Evolutionary conservation across 37 sponge, comb jelly and placozoan species (phyloP).

Genomic region (Amphimedon queenslandica): DNA sequence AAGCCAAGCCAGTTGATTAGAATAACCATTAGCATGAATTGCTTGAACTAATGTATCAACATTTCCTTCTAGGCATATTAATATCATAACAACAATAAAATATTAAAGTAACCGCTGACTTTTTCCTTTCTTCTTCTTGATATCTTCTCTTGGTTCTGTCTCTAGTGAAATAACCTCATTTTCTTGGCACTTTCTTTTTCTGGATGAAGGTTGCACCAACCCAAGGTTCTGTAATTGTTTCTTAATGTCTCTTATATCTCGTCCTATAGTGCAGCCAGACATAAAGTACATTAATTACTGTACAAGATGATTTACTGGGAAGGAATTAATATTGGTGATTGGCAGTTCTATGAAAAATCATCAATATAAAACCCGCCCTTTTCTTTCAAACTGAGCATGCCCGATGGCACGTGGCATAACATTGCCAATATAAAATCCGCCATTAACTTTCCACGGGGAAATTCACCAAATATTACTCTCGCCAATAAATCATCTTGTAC

Average conservation of each 20-base stretch:
- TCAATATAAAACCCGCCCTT: too few relatives aligned
- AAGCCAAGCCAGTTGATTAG: constrained; percentile 65
- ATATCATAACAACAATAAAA: neutral
- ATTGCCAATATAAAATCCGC: too few relatives aligned
- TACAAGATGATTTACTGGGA: neutral
- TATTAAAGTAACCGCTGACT: neutral
- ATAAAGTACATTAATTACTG: neutral
- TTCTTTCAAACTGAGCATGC: too few relatives aligned
- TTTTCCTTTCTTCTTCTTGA: neutral
- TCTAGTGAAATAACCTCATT: neutral
- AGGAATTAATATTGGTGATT: too few relatives aligned
- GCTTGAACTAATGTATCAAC: constrained; percentile 8
- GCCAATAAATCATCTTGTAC: too few relatives aligned
- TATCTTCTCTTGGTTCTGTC: neutral
- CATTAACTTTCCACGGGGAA: too few relatives aligned
- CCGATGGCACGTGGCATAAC: too few relatives aligned
- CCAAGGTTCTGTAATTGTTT: neutral
- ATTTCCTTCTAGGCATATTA: neutral
- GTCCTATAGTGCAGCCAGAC: neutral
- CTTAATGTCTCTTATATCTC: neutral
- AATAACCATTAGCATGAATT: constrained; percentile 15
- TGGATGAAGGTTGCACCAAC: neutral
- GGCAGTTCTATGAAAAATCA: too few relatives aligned
- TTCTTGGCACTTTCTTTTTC: neutral
- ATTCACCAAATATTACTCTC: too few relatives aligned